A percentile compares a stretch with the other conserved stretches of the same genome.
phyloP scores from a whole-genome alignment of 2,797 vertebrate species.

The Halcyon chelicuti region DNA sequence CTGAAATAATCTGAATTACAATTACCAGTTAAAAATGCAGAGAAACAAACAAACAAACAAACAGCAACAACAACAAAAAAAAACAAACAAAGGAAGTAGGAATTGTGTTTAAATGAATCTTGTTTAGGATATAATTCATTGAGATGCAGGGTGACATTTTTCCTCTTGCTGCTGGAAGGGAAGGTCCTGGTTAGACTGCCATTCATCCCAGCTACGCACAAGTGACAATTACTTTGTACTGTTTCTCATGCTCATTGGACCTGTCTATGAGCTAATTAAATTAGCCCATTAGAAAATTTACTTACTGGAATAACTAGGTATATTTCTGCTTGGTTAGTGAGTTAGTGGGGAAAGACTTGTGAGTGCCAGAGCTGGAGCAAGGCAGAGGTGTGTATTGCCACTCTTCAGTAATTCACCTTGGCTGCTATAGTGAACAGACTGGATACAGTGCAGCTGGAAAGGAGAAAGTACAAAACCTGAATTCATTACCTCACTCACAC shows the following conservation, averaged over 20 bases:
- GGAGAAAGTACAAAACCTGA: not conserved
- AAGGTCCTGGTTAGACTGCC: not conserved
- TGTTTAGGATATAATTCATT: not conserved
- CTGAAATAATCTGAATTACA: not conserved
- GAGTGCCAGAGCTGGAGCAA: too few species aligned
- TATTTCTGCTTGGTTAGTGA: too few species aligned
- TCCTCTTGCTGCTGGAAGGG: not conserved
- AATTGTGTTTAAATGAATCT: not conserved
- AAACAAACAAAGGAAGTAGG: too few species aligned
- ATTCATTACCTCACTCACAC: not conserved
- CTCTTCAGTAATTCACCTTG: not conserved
- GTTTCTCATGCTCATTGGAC: not conserved
- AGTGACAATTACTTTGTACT: not conserved
- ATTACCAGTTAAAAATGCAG: not conserved
- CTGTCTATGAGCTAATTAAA: not conserved
- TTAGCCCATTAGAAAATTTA: too few species aligned
- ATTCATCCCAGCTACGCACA: fast-evolving
- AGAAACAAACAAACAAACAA: too few species aligned
- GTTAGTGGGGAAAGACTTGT: too few species aligned
- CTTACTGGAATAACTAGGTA: too few species aligned
- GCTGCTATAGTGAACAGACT: not conserved
- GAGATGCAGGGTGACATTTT: not conserved
- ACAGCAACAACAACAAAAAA: too few species aligned
- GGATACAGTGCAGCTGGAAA: not conserved
- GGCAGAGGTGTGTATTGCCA: too few species aligned